Base-by-base conservation (phyloP, 2,888 invertebrate genomes). In the Meghimatium bilineatum region DNA sequence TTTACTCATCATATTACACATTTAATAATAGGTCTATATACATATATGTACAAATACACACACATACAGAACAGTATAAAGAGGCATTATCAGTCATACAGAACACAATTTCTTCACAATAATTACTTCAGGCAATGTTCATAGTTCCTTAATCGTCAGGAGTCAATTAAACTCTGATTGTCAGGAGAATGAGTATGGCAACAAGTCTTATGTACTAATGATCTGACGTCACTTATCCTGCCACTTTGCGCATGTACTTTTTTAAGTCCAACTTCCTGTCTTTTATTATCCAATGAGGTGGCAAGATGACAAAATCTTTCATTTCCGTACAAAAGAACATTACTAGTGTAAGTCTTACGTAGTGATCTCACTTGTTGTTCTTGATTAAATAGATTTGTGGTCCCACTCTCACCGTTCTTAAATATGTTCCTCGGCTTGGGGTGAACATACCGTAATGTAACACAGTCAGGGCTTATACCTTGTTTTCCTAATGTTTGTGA, bases 151-250 rank as follows among this genome's bases (percentile, higher is more conserved):
- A 63, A n/a, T 63, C 60, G 66, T 86, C 84, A 85, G n/a, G 85
- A 85, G 38, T 85, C 85, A 32, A 87, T 83, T 72, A 85, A 74
- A 74, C 85, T 86, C 63, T 83, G 86, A 63, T 86, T 85, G 26
- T 85, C 85, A 29, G 85, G 87, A 10, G 80, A 34, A 60, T 84
- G 80, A 44, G 80, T 82, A 66, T 86, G 86, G 29, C 87, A 87
- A 44, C 87, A 87, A 6, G 86, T 85, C 56, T 86, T 86, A 75
- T 86, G 85, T 32, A 87, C 87, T 34, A 87, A 81, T 52, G 84
- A 84, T 44, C 74, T 80, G 38, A 87, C 85, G 52, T 86, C 86
- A 36, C 74, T 75, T 8, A 82, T 82, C n/a, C 38, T 67, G 1
- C 63, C 72, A 8, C 60, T 72, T 49, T 83, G 83, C 52, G 78